Base-by-base conservation (phyloP, 2,888 invertebrate genomes). In the Brachypterus glaber region DNA sequence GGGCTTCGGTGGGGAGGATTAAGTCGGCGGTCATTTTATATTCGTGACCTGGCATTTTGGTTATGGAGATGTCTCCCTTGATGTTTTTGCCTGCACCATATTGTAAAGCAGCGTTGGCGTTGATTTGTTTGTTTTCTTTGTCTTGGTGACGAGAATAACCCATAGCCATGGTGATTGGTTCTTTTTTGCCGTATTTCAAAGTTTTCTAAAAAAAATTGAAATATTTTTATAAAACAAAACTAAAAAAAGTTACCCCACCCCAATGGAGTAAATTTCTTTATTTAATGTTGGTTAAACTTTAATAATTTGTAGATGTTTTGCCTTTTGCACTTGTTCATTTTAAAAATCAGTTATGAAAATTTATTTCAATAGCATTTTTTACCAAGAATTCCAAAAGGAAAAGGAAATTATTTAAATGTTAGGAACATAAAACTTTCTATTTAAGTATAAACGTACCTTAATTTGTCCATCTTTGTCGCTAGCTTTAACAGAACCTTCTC, bases 401-500 rank as follows among this genome's bases (percentile, higher is more conserved):
- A n/a, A n/a, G n/a, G n/a, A n/a, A n/a, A n/a, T n/a, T n/a, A n/a
- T n/a, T n/a, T n/a, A n/a, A n/a, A n/a, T n/a, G n/a, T n/a, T n/a
- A n/a, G n/a, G n/a, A n/a, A 37, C 13, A 11, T 14, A 2, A 11
- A 4, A 17, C n/a, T 9, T 35, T 24, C 15, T 15, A 16, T 5
- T 32, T 18, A 2, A 44, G 4, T 7, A 31, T 21, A 17, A 41
- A 26, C 38, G 45, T 31, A 39, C 55, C 4, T 77, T 77, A 29
- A 73, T 67, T 53, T 76, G 76, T 54, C 79, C 75, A 45, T 79
- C 77, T 43, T 77, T 68, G 57, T 77, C 77, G 16, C 79, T 77
- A 33, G 77, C 59, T 48, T 76, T 77, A 0, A 77, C 62, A 44
- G 77, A 77, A 0, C 76, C 74, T 1, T 76, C 73, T 31, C 76